phyloP scores from a whole-genome alignment of 2,888 invertebrate species.

The Alloscopus bannaensis region DNA sequence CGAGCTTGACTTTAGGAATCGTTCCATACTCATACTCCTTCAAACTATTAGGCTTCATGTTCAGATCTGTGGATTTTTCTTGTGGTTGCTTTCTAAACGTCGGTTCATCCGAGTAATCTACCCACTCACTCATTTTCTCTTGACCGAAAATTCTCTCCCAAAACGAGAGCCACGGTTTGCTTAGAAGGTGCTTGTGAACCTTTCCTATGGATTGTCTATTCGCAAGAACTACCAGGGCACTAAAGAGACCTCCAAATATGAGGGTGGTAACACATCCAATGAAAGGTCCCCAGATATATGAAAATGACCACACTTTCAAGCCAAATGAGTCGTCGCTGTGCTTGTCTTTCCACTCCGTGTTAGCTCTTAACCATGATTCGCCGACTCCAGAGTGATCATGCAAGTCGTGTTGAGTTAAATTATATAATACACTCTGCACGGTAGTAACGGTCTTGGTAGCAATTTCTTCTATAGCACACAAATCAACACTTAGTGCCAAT shows the following conservation, averaged over 20 bases:
- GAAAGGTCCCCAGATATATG: constrained; percentile 60
- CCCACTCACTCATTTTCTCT: constrained; percentile 61
- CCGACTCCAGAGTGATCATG: constrained; percentile 9
- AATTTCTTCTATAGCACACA: constrained; percentile 9
- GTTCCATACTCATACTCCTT: constrained; percentile 42
- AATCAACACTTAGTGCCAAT: constrained; percentile 21
- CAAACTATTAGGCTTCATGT: constrained; percentile 26
- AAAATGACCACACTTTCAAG: constrained; percentile 49
- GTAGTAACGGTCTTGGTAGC: neutral
- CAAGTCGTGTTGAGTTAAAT: no score
- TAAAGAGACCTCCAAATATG: constrained; percentile 61
- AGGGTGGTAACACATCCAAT: constrained; percentile 51
- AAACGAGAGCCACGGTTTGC: constrained; percentile 56
- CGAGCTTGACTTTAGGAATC: constrained; percentile 49
- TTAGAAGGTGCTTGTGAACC: constrained; percentile 62
- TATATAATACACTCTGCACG: neutral
- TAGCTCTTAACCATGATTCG: neutral
- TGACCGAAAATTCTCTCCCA: constrained; percentile 65
- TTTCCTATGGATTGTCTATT: constrained; percentile 31
- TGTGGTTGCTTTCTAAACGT: constrained; percentile 44
- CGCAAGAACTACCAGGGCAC: constrained; percentile 35
- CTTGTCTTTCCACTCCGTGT: constrained; percentile 40
- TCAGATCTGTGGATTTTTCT: constrained; percentile 18
- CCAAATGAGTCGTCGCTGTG: constrained; percentile 39
- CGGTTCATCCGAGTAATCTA: constrained; percentile 58